phyloP scores from a whole-genome alignment of 2,797 vertebrate species.

The Brachyrhaphis roseni region DNA sequence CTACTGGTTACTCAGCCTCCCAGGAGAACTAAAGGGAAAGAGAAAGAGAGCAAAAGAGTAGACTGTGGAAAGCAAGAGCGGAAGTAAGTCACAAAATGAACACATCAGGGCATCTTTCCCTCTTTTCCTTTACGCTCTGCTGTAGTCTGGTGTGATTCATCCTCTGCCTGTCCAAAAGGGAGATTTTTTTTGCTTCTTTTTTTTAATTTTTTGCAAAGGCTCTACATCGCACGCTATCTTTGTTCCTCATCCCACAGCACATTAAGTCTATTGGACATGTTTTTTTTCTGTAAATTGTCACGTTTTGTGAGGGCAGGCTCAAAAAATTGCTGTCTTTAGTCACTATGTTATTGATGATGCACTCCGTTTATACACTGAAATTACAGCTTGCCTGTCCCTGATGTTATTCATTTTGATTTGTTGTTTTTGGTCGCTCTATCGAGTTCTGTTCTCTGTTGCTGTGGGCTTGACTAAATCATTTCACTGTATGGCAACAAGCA shows the following conservation, averaged over 20 bases:
- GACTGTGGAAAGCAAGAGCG: conserved; percentile 54
- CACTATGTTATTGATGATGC: conserved; percentile 44
- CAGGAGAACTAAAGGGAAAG: conserved; percentile 66
- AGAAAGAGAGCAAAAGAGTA: conserved; percentile 37
- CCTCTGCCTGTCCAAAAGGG: conserved; percentile 67
- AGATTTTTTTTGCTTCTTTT: conserved; percentile 36
- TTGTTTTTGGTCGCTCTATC: conserved; percentile 37
- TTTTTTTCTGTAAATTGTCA: conserved; percentile 47
- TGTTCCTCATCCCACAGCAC: conserved; percentile 62
- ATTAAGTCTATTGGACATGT: conserved; percentile 60
- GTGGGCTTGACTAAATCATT: conserved; percentile 41
- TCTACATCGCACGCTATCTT: conserved; percentile 75
- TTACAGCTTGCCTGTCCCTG: conserved; percentile 36
- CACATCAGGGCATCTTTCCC: conserved; percentile 76
- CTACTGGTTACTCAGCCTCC: conserved; percentile 81
- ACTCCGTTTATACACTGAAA: conserved; percentile 39
- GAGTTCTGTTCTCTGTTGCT: conserved; percentile 29
- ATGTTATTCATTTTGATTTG: conserved; percentile 56
- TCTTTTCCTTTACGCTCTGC: conserved; percentile 60
- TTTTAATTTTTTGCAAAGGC: conserved; percentile 63
- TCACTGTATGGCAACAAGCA: conserved; percentile 39
- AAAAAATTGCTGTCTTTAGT: conserved; percentile 36
- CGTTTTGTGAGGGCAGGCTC: conserved; percentile 32
- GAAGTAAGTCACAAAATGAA: conserved; percentile 78
- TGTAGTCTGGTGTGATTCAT: conserved; percentile 79